A percentile compares a stretch with the other conserved stretches of the same genome.
phyloP scores from a whole-genome alignment of 2,797 vertebrate species.

The Enoplosus armatus region DNA sequence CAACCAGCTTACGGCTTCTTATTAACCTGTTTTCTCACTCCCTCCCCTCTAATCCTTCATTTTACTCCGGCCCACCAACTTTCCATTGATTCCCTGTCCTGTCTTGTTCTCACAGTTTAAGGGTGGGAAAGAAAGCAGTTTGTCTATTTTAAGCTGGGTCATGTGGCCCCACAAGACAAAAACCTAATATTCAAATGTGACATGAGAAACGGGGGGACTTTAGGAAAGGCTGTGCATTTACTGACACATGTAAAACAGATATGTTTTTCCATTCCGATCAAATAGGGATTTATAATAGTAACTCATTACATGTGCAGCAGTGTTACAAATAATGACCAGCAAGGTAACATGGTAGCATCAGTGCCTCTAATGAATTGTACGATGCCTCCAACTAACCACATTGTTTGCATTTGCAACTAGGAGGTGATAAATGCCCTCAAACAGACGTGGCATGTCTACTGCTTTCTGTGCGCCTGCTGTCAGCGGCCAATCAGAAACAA shows the following conservation, averaged over 20 bases:
- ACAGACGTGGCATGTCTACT: slow-evolving; percentile 96
- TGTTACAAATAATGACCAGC: neutral
- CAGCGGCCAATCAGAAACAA: slow-evolving; percentile 95
- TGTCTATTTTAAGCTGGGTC: slow-evolving; percentile 68
- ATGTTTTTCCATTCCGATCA: neutral
- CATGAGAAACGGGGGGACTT: slow-evolving; percentile 22
- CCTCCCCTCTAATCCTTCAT: slow-evolving; percentile 70
- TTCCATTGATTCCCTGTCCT: slow-evolving; percentile 58
- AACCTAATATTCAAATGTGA: slow-evolving; percentile 14
- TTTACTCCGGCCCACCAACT: slow-evolving; percentile 63
- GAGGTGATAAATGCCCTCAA: slow-evolving; percentile 99
- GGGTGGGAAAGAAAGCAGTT: slow-evolving; percentile 75
- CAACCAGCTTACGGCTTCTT: slow-evolving; percentile 76
- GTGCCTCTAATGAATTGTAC: neutral
- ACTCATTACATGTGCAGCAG: neutral
- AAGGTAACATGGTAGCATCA: neutral
- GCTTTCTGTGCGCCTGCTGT: slow-evolving; percentile 94
- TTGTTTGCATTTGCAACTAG: slow-evolving; percentile 77
- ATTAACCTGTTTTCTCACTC: slow-evolving; percentile 83
- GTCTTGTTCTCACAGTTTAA: slow-evolving; percentile 72
- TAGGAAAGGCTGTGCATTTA: neutral
- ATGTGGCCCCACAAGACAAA: slow-evolving; percentile 52
- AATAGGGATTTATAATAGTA: neutral
- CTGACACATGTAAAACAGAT: neutral
- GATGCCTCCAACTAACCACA: slow-evolving; percentile 6